Evolutionary conservation across 2,113 vertebrate genomes (phyloP), one percentile per base, ranked within the genome.

Genomic region (Nesoenas mayeri): DNA sequence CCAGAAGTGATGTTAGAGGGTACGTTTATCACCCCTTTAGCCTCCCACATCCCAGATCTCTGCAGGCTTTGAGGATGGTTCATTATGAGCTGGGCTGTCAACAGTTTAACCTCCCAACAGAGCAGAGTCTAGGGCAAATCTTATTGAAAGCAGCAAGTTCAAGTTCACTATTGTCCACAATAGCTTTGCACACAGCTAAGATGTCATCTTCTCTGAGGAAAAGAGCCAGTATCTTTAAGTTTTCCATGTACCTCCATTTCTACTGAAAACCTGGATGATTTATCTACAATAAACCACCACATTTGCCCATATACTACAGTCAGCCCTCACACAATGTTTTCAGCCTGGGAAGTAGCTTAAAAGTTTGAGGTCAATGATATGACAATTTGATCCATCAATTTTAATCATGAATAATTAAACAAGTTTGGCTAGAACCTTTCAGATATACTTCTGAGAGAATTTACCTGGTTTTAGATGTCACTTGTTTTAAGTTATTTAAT

Each of bases 91-190:
- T 21, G 4, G 3, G 44, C 14, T 48, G 38, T 31, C 56, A 34
- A 56, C 7, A 58, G 31, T 53, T 72, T 5, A 88, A 48, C 8
- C 3, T 40, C 51, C 20, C 2, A 2, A 92, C 34, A 40, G 24
- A 65, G 26, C 0, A 0, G 15, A 1, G 29, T 0, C 0, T 8
- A 48, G 24, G 22, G 54, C n/a, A 74, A 61, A 34, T 10, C 50
- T 57, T 28, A 84, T 29, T 0, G 44, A 18, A 0, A 66, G 47
- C 56, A 44, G 53, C 0, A 3, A 57, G 36, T n/a, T 40, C 20
- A 54, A 40, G 10, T 44, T 73, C 2, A 48, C 6, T 10, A 1
- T 18, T 72, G 14, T 17, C 34, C 26, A 42, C 64, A 69, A 12
- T 1, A 84, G 29, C 29, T 48, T 40, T 69, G 80, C 17, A 44